Percentiles rank a stretch among this genome's conserved stretches.
These are phyloP conservation scores for Drosophila santomea DNA, from an alignment of 1,140 invertebrate genomes.

Conservation along the genomic window DNA sequence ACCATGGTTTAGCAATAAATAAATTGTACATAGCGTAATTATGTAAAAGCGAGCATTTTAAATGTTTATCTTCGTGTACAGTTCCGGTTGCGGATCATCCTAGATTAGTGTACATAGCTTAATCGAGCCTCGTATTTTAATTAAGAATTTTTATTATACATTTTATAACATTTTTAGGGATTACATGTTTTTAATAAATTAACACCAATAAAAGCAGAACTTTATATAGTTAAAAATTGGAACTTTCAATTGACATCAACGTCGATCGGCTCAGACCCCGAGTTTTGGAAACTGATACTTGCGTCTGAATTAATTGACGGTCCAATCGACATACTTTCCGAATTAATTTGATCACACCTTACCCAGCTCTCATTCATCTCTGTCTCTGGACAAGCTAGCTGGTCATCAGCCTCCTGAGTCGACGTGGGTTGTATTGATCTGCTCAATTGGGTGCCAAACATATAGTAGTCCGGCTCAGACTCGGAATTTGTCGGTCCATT, in stretches of 20 bases:
- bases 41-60: constrained; percentile 43
- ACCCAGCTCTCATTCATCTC: constrained; percentile 22
- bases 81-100: constrained; percentile 22
- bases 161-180: constrained; percentile 42
- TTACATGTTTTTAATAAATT: constrained; percentile 43
- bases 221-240: too few relatives aligned
- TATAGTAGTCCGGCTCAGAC: constrained; percentile 6
- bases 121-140: constrained; percentile 17
- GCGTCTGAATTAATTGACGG: too few relatives aligned
- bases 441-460: too few relatives aligned
- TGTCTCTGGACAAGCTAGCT: not conserved
- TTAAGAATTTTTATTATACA: constrained; percentile 36
- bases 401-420: too few relatives aligned
- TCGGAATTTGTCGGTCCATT: not conserved
- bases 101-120: constrained; percentile 31
- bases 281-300: not conserved
- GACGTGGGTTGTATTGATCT: too few relatives aligned
- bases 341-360: constrained; percentile 13
- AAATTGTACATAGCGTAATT: constrained; percentile 45
- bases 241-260: too few relatives aligned
- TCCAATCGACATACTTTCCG: constrained; percentile 34
- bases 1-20: constrained; percentile 22
- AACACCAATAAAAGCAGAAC: constrained; percentile 24
- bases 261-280: constrained; percentile 16
- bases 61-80: constrained; percentile 37